Evolutionary conservation across 2,888 invertebrate species (phyloP), one percentile per base, ranked within the genome.

Genomic region (Harpalus rufipes): DNA sequence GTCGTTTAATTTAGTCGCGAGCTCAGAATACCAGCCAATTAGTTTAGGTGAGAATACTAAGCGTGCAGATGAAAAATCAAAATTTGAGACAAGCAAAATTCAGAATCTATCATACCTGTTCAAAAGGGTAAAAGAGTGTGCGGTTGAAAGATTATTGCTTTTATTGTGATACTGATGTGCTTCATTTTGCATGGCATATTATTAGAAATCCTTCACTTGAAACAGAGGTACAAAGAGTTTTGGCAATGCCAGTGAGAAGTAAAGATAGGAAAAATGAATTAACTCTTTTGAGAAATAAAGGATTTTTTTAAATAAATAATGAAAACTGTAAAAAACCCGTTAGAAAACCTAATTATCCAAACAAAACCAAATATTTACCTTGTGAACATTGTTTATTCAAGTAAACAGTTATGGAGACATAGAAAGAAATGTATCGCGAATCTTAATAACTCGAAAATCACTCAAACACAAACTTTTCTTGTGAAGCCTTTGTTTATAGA

Each of bases 281-380:
- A 14, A 44, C 18, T 12, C 12, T 65, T 12, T 44, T 87, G 14
- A 78, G 86, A 83, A 86, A 87, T 79, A 86, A 87, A 83, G 86
- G 87, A n/a, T 87, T 87, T 85, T 87, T 59, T 78, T 72, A 87
- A 82, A 65, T 79, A 25, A 85, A 84, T 74, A 32, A 8, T 8
- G 61, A 78, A 41, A 74, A 74, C 10, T 32, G 74, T n/a, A 21
- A 16, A 16, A 80, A 61, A 80, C 80, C 59, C 25, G 18, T 59
- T 14, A 59, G 18, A 14, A 59, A 59, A 14, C 14, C 16, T n/a
- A 59, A n/a, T 7, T 59, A 59, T 16, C 63, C 25, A 21, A 14
- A 16, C 14, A 81, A 44, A 44, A 81, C 41, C 0, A 25, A 61
- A 61, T 65, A 18, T 25, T 39, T 81, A 83, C 68, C 85, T 61